Percentiles rank a stretch among this genome's conserved stretches.
Evolutionary conservation across 2,888 invertebrate genomes (phyloP).

Genomic region (Limnephilus lunatus): DNA sequence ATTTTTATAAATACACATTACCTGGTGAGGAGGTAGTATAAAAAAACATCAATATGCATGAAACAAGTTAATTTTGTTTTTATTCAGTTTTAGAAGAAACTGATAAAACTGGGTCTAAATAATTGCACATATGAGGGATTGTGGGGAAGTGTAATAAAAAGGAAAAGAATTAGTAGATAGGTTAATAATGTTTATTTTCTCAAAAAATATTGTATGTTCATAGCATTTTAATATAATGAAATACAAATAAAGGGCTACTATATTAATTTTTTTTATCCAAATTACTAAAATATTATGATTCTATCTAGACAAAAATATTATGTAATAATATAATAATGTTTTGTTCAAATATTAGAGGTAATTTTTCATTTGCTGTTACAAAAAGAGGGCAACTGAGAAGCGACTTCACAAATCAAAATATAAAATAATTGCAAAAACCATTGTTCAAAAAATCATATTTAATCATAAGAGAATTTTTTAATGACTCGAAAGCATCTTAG

Average conservation of each 20-base stretch:
- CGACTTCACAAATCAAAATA: not conserved
- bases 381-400: not conserved
- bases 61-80: too few relatives aligned
- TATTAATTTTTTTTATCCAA: too few relatives aligned
- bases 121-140: not conserved
- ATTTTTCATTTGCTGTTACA: not conserved
- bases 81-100: too few relatives aligned
- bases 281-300: not conserved
- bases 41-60: too few relatives aligned
- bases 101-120: not conserved
- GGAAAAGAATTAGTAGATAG: not conserved
- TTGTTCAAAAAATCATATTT: not conserved
- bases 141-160: not conserved
- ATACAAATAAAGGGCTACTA: too few relatives aligned
- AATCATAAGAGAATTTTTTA: not conserved
- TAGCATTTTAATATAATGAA: not conserved
- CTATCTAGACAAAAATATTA: not conserved
- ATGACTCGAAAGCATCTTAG: not conserved
- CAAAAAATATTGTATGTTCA: not conserved
- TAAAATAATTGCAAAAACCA: not conserved
- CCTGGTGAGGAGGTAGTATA: too few relatives aligned
- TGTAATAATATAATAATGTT: not conserved
- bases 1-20: too few relatives aligned
- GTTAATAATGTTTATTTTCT: not conserved
- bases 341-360: not conserved